Conservation (phyloP, 1,140 invertebrate genomes). For the Pomacea maculata region DNA sequence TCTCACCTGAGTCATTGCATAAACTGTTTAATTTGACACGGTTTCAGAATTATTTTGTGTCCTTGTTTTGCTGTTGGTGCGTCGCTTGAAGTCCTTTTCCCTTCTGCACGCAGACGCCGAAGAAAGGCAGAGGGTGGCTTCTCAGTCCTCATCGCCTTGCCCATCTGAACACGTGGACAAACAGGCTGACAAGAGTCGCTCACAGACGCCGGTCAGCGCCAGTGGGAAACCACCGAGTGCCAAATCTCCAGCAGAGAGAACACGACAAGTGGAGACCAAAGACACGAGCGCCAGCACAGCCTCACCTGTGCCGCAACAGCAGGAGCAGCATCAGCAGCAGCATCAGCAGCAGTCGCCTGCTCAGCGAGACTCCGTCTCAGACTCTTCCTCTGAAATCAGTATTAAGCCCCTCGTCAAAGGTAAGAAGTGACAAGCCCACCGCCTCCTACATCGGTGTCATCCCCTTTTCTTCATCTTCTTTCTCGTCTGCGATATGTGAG, state of each 20-base stretch:
- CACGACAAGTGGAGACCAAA: conserved; percentile 1
- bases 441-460: neutral
- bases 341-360: neutral
- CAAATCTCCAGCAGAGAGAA: neutral
- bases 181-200: too few relatives aligned
- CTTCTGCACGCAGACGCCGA: conserved; percentile 19
- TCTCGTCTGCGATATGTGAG: neutral
- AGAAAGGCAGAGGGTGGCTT: conserved; percentile 20
- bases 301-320: neutral
- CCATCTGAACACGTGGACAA: neutral
- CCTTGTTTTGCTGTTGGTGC: neutral
- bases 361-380: neutral
- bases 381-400: conserved; percentile 17
- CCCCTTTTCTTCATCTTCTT: neutral
- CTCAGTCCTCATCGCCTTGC: conserved; percentile 20
- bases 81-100: neutral
- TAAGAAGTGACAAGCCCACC: conserved; percentile 14
- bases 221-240: neutral
- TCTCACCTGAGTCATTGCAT: too few relatives aligned
- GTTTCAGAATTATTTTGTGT: too few relatives aligned
- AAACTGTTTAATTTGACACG: too few relatives aligned
- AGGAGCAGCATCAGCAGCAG: neutral
- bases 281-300: neutral
- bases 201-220: too few relatives aligned
- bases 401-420: conserved; percentile 22